Conservation (phyloP, 2,797 vertebrate species). For the Chiroxiphia lanceolata region DNA sequence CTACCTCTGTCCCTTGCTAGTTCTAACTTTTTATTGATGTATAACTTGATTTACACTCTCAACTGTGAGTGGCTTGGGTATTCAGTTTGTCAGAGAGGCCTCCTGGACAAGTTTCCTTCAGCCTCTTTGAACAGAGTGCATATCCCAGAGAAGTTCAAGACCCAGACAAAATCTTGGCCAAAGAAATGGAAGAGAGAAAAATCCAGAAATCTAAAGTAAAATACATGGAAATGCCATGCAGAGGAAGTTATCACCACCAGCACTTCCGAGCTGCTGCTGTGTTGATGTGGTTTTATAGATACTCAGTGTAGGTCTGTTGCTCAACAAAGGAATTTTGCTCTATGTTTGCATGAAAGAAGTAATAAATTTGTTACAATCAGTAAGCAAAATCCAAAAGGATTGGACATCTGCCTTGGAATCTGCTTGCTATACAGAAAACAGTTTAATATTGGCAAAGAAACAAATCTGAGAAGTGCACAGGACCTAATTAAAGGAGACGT, state of each 20-base stretch:
- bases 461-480: conserved; percentile 36
- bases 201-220: neutral
- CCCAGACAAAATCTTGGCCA: neutral
- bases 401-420: conserved; percentile 62
- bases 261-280: neutral
- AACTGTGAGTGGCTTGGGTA: neutral
- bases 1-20: neutral
- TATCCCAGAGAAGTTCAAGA: neutral
- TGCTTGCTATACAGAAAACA: conserved; percentile 45
- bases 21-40: neutral
- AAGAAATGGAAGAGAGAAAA: neutral
- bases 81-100: neutral
- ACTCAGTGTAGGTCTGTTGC: conserved; percentile 20
- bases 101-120: neutral
- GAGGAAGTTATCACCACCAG: neutral
- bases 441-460: conserved; percentile 57
- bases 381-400: conserved; percentile 57
- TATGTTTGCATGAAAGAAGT: conserved; percentile 36
- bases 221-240: neutral
- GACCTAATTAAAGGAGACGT: conserved; percentile 58
- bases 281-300: neutral
- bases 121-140: neutral
- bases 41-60: neutral
- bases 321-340: conserved; percentile 53
- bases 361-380: conserved; percentile 53